phyloP scores from a whole-genome alignment of 2,888 invertebrate genomes.

The Noctua pronuba region DNA sequence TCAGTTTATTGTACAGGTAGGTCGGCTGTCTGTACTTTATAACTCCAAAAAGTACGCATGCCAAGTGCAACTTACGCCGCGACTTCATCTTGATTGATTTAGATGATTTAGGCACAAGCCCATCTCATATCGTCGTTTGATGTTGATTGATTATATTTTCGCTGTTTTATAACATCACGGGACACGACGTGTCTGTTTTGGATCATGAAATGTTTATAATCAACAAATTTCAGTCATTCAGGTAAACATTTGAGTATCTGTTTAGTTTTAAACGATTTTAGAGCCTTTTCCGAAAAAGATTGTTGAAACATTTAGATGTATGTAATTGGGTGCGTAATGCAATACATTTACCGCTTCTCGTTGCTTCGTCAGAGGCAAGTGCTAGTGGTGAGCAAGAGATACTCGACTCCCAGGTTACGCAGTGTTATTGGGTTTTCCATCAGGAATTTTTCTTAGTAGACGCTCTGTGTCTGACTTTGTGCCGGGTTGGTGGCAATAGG shows the following conservation, averaged over 20 bases:
- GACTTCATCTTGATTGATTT: too few relatives aligned
- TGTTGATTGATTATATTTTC: constrained; percentile 33
- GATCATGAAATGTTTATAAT: constrained; percentile 39
- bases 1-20: too few relatives aligned
- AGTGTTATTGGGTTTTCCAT: background rate
- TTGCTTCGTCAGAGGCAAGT: background rate
- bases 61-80: too few relatives aligned
- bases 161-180: constrained; percentile 22
- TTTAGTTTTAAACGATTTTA: constrained; percentile 53
- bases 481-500: too few relatives aligned
- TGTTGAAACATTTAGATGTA: constrained; percentile 4
- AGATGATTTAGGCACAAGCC: background rate
- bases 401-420: background rate
- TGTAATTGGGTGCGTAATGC: constrained; percentile 16
- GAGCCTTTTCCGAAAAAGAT: constrained; percentile 25
- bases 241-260: constrained; percentile 61
- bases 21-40: too few relatives aligned
- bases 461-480: too few relatives aligned
- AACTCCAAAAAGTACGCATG: too few relatives aligned
- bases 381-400: background rate
- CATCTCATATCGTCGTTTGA: constrained; percentile 17
- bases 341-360: background rate
- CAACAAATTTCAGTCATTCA: constrained; percentile 45
- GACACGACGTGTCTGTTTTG: constrained; percentile 23
- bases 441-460: too few relatives aligned